Conservation (phyloP, 2,113 vertebrate species). For the Clupea harengus region DNA sequence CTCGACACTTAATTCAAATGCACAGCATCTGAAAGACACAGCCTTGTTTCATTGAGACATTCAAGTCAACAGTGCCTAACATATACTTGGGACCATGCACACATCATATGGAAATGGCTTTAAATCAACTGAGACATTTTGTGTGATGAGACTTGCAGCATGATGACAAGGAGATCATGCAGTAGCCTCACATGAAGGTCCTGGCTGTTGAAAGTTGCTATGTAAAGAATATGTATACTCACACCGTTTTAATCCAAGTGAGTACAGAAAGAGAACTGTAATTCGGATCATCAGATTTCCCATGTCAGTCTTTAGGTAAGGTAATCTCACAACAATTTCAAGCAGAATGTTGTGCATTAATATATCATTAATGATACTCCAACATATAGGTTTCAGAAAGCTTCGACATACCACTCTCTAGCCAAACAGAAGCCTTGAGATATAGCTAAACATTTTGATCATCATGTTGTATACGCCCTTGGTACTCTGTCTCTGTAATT, state of each 20-base stretch:
- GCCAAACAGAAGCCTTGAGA: background rate
- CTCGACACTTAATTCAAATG: background rate
- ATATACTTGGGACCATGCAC: background rate
- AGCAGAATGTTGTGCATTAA: background rate
- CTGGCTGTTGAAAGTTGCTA: background rate
- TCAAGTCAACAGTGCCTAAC: background rate
- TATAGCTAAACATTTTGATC: slow-evolving; percentile 10
- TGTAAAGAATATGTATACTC: background rate
- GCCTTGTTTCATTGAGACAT: background rate
- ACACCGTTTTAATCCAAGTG: background rate
- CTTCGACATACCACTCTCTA: background rate
- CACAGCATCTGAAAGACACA: background rate
- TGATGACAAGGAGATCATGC: background rate
- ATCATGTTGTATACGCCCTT: slow-evolving; percentile 2
- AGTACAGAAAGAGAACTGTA: background rate
- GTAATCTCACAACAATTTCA: background rate
- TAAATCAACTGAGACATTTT: slow-evolving; percentile 8
- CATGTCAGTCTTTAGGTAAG: background rate
- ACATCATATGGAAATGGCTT: background rate
- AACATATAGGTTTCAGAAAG: background rate
- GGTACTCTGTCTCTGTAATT: slow-evolving; percentile 6
- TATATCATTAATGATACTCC: background rate
- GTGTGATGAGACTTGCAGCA: background rate
- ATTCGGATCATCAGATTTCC: background rate
- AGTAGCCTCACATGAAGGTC: background rate